phyloP scores from a whole-genome alignment of 2,888 invertebrate genomes.

The Orthonevra nobilis region DNA sequence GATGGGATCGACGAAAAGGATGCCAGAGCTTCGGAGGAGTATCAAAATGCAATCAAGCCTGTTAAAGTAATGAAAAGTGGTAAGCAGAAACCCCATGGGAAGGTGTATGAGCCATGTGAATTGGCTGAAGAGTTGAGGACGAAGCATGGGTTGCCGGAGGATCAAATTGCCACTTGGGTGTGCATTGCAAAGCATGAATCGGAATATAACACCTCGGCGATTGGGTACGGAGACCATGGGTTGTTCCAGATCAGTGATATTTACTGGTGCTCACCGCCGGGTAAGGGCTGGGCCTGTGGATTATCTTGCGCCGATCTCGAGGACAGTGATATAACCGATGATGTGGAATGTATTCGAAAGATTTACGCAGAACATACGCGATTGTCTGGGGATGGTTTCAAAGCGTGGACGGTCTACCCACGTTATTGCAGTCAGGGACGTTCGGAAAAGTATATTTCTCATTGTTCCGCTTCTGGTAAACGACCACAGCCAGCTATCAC shows the following conservation, averaged over 20 bases:
- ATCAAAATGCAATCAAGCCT: neutral
- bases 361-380: slow-evolving; percentile 85
- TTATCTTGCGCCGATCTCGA: slow-evolving; percentile 83
- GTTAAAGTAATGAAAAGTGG: neutral
- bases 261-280: slow-evolving; percentile 85
- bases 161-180: slow-evolving; percentile 83
- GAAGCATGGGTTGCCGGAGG: slow-evolving; percentile 81
- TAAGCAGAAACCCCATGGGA: slow-evolving; percentile 74
- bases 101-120: slow-evolving; percentile 86
- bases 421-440: slow-evolving; percentile 75
- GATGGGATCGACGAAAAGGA: slow-evolving; percentile 51
- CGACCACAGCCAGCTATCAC: slow-evolving; percentile 5
- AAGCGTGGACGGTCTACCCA: slow-evolving; percentile 79
- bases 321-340: slow-evolving; percentile 86
- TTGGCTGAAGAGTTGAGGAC: slow-evolving; percentile 83
- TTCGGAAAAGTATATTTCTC: slow-evolving; percentile 76
- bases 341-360: slow-evolving; percentile 84
- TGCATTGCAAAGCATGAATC: slow-evolving; percentile 87
- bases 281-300: slow-evolving; percentile 83
- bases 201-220: slow-evolving; percentile 84
- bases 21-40: neutral
- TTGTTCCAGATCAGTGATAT: slow-evolving; percentile 87
- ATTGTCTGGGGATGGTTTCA: slow-evolving; percentile 86
- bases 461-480: slow-evolving; percentile 72
- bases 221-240: slow-evolving; percentile 86